A percentile compares a stretch with the other conserved stretches of the same genome.
Conservation (phyloP, 64 coral and sea anemone genomes). For the Exaiptasia diaphana region DNA sequence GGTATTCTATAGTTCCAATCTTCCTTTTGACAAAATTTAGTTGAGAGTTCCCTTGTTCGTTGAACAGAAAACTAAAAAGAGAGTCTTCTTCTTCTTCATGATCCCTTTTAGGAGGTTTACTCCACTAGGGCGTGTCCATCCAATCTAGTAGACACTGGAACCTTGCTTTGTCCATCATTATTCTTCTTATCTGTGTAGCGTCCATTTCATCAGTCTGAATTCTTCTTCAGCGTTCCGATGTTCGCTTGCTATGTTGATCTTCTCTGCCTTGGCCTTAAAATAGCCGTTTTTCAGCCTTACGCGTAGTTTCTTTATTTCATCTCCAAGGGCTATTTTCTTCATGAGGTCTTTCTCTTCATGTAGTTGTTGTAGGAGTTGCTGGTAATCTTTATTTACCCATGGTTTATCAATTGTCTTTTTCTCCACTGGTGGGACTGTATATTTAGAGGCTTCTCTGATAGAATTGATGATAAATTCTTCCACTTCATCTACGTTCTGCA, state of each 20-base stretch:
- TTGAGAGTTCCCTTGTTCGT: too few relatives aligned
- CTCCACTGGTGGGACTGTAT: not conserved
- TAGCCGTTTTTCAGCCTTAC: not conserved
- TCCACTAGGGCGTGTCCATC: too few relatives aligned
- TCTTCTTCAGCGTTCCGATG: not conserved
- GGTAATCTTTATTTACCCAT: not conserved
- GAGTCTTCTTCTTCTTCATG: too few relatives aligned
- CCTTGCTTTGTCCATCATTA: too few relatives aligned
- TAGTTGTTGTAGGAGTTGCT: not conserved
- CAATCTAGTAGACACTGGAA: too few relatives aligned
- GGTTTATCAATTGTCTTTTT: not conserved
- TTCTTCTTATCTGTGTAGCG: too few relatives aligned
- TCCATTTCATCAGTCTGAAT: not conserved
- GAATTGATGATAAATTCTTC: not conserved
- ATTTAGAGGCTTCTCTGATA: not conserved
- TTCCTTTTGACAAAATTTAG: too few relatives aligned
- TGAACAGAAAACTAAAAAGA: too few relatives aligned
- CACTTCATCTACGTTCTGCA: not conserved
- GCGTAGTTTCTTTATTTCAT: not conserved
- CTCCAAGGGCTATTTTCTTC: not conserved
- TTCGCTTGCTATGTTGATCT: not conserved
- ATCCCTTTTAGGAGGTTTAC: too few relatives aligned
- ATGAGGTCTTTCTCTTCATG: not conserved
- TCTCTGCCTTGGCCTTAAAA: not conserved
- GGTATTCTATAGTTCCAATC: too few relatives aligned